phyloP scores from a whole-genome alignment of 2,888 invertebrate species.

The Temnothorax ravouxi region DNA sequence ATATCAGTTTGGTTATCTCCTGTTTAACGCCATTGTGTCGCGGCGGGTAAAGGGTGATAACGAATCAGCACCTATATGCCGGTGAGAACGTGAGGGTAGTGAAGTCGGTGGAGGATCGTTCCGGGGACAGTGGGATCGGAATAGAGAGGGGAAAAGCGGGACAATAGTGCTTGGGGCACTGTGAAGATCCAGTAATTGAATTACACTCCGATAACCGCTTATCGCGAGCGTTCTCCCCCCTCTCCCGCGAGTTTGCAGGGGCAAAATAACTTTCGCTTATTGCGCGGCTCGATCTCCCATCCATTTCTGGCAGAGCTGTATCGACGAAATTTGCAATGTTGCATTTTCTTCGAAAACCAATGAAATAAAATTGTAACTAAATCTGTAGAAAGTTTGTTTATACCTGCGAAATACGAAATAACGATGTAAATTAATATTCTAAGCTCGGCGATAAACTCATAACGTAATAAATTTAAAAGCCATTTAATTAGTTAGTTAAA shows the following conservation, averaged over 20 bases:
- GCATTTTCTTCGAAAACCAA: neutral
- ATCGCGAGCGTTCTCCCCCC: constrained; percentile 62
- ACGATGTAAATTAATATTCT: neutral
- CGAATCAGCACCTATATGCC: constrained; percentile 78
- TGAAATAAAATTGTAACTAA: neutral
- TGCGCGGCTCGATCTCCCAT: constrained; percentile 53
- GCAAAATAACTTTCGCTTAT: constrained; percentile 70
- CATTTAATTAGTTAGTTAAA: neutral
- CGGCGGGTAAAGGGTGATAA: constrained; percentile 79
- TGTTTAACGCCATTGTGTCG: constrained; percentile 84
- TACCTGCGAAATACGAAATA: neutral
- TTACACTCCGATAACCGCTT: constrained; percentile 83
- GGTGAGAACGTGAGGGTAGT: constrained; percentile 55
- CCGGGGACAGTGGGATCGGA: constrained; percentile 57
- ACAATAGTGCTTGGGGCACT: constrained; percentile 80
- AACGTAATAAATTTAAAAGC: neutral
- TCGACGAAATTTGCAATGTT: constrained; percentile 33
- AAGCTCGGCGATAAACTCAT: neutral
- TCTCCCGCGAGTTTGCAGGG: constrained; percentile 54
- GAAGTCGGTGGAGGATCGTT: constrained; percentile 50
- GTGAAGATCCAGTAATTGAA: constrained; percentile 85
- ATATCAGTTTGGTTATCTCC: constrained; percentile 82
- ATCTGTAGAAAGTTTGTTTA: neutral
- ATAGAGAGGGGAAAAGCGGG: constrained; percentile 69
- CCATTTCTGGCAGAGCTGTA: constrained; percentile 30